Conservation (phyloP, 2,797 vertebrate genomes). For the Rhodeus uyekii region DNA sequence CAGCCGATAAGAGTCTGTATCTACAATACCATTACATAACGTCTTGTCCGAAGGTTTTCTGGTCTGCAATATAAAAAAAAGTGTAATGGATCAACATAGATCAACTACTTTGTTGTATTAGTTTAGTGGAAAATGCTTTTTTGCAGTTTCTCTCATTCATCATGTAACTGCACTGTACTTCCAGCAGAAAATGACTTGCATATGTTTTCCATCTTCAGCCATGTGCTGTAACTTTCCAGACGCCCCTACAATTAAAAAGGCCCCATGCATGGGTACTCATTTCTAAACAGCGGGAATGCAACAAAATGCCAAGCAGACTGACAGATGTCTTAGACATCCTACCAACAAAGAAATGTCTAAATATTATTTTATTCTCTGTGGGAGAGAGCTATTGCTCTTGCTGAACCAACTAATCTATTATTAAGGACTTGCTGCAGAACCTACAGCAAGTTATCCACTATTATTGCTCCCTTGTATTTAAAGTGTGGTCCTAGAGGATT, state of each 20-base stretch:
- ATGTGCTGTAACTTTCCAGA: constrained; percentile 47
- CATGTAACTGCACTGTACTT: constrained; percentile 53
- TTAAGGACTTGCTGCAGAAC: not conserved
- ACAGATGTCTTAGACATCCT: constrained; percentile 2
- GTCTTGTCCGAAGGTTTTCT: not conserved
- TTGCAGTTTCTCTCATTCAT: constrained; percentile 44
- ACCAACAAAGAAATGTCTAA: not conserved
- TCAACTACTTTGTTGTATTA: not conserved
- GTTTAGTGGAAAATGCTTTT: not conserved
- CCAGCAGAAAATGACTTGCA: constrained; percentile 19
- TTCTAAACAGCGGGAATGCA: constrained; percentile 16
- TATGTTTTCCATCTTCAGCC: constrained; percentile 50
- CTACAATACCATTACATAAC: not conserved
- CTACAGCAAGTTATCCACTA: not conserved
- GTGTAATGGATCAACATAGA: not conserved
- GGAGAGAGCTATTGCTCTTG: constrained; percentile 36
- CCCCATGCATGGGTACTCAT: not conserved
- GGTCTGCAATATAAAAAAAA: not conserved
- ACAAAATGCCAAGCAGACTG: not conserved
- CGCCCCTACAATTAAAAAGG: not conserved
- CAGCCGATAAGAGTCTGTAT: constrained; percentile 57
- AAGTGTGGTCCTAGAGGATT: not conserved
- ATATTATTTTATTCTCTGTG: not conserved
- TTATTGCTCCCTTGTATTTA: not conserved
- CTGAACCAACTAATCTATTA: constrained; percentile 4